phyloP scores from a whole-genome alignment of 2,888 invertebrate genomes.

The Cylloceria caligata region DNA sequence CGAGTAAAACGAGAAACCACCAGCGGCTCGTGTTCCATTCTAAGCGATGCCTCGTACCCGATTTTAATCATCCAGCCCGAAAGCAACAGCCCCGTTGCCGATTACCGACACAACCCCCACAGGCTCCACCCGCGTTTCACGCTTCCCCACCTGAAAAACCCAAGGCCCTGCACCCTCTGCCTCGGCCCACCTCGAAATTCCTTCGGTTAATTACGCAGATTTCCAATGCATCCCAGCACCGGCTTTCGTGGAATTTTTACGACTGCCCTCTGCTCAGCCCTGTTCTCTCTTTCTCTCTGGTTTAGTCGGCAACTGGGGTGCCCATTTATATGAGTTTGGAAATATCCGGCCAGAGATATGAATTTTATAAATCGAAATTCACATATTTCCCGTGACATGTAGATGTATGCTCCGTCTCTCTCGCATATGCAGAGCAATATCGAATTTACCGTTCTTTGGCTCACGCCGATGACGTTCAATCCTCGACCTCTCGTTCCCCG shows the following conservation, averaged over 20 bases:
- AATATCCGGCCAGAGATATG: slow-evolving; percentile 44
- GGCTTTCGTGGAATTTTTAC: slow-evolving; percentile 82
- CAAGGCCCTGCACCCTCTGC: slow-evolving; percentile 64
- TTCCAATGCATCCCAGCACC: slow-evolving; percentile 79
- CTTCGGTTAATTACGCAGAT: slow-evolving; percentile 83
- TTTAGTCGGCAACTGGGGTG: slow-evolving; percentile 32
- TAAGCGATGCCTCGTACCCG: slow-evolving; percentile 62
- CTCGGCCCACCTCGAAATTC: slow-evolving; percentile 77
- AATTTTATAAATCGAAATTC: slow-evolving; percentile 48
- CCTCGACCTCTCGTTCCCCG: background rate
- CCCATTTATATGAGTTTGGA: slow-evolving; percentile 42
- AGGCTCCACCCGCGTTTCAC: slow-evolving; percentile 73
- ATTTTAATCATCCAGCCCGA: slow-evolving; percentile 64
- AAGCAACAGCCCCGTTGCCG: slow-evolving; percentile 20
- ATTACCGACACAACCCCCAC: slow-evolving; percentile 62
- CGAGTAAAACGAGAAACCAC: slow-evolving; percentile 47
- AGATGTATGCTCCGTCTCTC: background rate
- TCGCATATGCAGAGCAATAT: slow-evolving; percentile 26
- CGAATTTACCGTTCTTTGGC: slow-evolving; percentile 29
- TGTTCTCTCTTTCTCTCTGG: slow-evolving; percentile 16
- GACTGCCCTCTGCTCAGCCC: slow-evolving; percentile 72
- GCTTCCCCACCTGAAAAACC: slow-evolving; percentile 68
- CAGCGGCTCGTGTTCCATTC: slow-evolving; percentile 55
- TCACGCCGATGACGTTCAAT: background rate
- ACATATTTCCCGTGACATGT: slow-evolving; percentile 19